These are phyloP conservation scores for Leptarthrus brevirostris DNA, from an alignment of 2,888 invertebrate species.

Conservation along the genomic window DNA sequence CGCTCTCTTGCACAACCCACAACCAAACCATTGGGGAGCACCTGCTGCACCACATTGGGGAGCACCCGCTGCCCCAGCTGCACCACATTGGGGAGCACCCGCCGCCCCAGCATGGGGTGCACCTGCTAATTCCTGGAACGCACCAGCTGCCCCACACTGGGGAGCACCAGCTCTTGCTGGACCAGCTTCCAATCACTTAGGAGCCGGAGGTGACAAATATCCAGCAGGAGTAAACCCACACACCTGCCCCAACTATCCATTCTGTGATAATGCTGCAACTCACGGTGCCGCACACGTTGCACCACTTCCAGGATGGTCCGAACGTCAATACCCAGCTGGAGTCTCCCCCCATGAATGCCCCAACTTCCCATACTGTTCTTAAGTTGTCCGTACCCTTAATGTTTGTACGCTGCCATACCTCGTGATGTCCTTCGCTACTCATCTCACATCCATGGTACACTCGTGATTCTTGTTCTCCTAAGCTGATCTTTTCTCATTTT, in stretches of 20 bases:
- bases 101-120: conserved; percentile 59
- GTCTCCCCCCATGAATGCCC: conserved; percentile 67
- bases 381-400: conserved; percentile 51
- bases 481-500: conserved; percentile 22
- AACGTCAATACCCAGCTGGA: conserved; percentile 68
- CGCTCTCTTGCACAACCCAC: conserved; percentile 65
- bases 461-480: conserved; percentile 5
- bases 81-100: conserved; percentile 56
- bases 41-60: conserved; percentile 59
- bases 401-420: conserved; percentile 35
- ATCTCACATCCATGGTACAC: conserved; percentile 17
- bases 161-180: conserved; percentile 57
- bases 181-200: conserved; percentile 56
- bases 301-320: conserved; percentile 67
- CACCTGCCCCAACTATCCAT: conserved; percentile 70
- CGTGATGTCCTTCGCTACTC: conserved; percentile 45
- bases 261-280: conserved; percentile 67
- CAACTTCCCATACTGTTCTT: conserved; percentile 68
- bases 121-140: conserved; percentile 56
- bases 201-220: conserved; percentile 64
- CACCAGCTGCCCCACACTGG: conserved; percentile 39
- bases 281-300: conserved; percentile 61
- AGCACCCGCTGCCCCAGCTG: conserved; percentile 55
- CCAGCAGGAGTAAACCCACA: conserved; percentile 69
- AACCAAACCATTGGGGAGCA: conserved; percentile 61